Base-by-base conservation (phyloP, 2,888 invertebrate genomes). In the Danaus chrysippus region DNA sequence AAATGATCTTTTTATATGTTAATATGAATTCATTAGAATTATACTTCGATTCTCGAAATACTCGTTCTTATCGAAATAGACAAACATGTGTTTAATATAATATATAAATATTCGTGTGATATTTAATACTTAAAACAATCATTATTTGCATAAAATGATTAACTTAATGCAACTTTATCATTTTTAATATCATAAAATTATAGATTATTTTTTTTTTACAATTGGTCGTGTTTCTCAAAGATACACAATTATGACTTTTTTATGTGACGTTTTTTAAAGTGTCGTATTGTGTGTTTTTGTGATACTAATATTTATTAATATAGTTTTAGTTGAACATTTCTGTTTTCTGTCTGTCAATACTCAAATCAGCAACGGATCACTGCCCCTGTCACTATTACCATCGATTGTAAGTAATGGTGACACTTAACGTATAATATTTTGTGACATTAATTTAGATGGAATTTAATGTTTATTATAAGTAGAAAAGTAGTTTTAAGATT, bases 231-330 rank as follows among this genome's bases (percentile, higher is more conserved):
- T 77, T 78, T 86, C 86, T 84, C 84, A 86, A 87, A 87, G 76
- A 79, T 80, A 78, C 83, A 84, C 73, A 82, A 83, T 46, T 9
- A 46, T 46, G 13, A 46, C 10, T 6, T n/a, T 46, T 46, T 13
- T 46, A 13, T n/a, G 13, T 46, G n/a, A 46, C 15, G 15, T 46
- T 13, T 46, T 12, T 46, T 8, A 46, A 34, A 6, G 9, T n/a
- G n/a, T 43, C 57, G 61, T 74, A 78, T 82, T 78, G 81, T 86
- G 83, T 82, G 78, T 78, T 77, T 87, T 87, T 89, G 83, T 82
- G 86, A 87, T 70, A 68, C 76, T 74, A 70, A 67, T 68, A 69
- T 73, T 70, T 74, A 76, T 74, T 71, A 70, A 72, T 74, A 8
- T 71, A 73, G 69, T 71, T 63, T 61, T 60, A 74, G 73, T 70